These are phyloP conservation scores for Acanthurus leucopareius DNA, from an alignment of 2,797 vertebrate genomes.

Conservation along the genomic window DNA sequence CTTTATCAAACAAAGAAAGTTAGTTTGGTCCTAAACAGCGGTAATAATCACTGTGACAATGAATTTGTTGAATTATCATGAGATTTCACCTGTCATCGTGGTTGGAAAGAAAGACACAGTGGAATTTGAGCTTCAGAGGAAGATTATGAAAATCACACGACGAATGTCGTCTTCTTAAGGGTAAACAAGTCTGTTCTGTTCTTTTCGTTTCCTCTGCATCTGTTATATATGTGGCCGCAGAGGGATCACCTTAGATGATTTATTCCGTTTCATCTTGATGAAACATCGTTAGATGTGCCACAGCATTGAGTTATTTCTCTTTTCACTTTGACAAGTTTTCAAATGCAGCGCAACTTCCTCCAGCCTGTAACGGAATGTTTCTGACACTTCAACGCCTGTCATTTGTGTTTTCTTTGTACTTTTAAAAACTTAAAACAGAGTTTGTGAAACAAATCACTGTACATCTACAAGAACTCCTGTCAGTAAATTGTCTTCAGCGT, in stretches of 20 bases:
- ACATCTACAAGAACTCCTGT: slow-evolving; percentile 8
- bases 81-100: slow-evolving; percentile 47
- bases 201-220: slow-evolving; percentile 32
- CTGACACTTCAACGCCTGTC: slow-evolving; percentile 32
- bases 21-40: slow-evolving; percentile 18
- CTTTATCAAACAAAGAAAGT: slow-evolving; percentile 29
- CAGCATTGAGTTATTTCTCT: slow-evolving; percentile 1
- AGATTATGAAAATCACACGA: slow-evolving; percentile 28
- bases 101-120: slow-evolving; percentile 25
- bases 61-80: slow-evolving; percentile 18
- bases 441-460: slow-evolving; percentile 15
- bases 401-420: slow-evolving; percentile 42
- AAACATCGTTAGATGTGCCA: slow-evolving; percentile 15
- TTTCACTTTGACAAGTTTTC: slow-evolving; percentile 35
- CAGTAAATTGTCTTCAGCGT: slow-evolving; percentile 11
- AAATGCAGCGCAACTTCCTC: slow-evolving; percentile 20
- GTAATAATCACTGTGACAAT: slow-evolving; percentile 1
- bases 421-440: slow-evolving; percentile 14
- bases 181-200: slow-evolving; percentile 61
- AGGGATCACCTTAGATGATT: slow-evolving; percentile 66
- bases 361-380: slow-evolving; percentile 10
- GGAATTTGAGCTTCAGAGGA: slow-evolving; percentile 54
- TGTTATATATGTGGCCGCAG: slow-evolving; percentile 42
- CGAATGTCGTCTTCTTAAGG: slow-evolving; percentile 1
- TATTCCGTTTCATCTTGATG: slow-evolving; percentile 66